Conservation (phyloP, 2,113 vertebrate species). For the Paramormyrops kingsleyae region DNA sequence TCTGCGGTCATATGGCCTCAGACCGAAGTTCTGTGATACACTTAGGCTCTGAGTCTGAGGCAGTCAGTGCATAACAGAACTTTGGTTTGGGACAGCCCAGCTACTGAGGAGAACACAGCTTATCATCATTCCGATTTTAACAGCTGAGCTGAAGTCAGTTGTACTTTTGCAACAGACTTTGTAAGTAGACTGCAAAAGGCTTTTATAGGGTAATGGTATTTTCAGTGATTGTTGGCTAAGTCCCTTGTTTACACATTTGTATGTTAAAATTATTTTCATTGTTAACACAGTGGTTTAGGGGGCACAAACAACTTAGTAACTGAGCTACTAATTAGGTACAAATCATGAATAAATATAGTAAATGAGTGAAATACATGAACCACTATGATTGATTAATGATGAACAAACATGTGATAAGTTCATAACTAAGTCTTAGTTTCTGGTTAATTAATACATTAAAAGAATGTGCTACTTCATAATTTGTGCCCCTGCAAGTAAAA, state of each 20-base stretch:
- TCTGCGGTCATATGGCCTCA: neutral
- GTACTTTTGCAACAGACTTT: neutral
- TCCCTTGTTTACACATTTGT: neutral
- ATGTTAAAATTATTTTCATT: neutral
- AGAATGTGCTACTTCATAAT: neutral
- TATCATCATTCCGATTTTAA: neutral
- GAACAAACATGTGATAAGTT: neutral
- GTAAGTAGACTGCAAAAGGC: neutral
- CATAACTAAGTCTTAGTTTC: neutral
- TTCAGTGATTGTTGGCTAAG: neutral
- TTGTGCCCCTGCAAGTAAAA: neutral
- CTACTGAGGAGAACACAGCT: slow-evolving; percentile 5
- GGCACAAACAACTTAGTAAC: neutral
- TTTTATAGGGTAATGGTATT: neutral
- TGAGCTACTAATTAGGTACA: neutral
- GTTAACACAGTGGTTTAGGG: neutral
- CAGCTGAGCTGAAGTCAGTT: neutral
- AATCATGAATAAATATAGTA: neutral
- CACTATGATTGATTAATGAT: neutral
- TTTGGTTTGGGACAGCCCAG: slow-evolving; percentile 55
- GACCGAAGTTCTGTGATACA: slow-evolving; percentile 79
- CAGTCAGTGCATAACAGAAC: slow-evolving; percentile 84
- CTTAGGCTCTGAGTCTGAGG: slow-evolving; percentile 68
- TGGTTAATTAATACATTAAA: neutral
- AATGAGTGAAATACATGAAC: neutral